Evolutionary conservation across 2,888 invertebrate species (phyloP), one percentile per base, ranked within the genome.

Genomic region (Drosophila nr. medialis): DNA sequence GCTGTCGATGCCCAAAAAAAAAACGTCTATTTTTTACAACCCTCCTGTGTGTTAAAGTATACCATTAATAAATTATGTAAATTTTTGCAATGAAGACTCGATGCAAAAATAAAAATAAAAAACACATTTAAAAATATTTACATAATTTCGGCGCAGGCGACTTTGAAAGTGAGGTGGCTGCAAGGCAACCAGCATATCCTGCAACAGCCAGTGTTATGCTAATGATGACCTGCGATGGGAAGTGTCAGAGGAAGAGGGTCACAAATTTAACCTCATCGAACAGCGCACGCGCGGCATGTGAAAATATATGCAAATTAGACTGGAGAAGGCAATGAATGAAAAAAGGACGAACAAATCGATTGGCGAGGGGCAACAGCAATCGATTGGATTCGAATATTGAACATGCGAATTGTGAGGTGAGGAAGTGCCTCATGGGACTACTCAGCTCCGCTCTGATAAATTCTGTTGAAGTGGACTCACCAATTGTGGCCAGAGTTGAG

Each of bases 171-270:
- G 63, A 64, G 65, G 60, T 61, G 68, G 38, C 58, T 38, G 55
- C 56, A 60, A 62, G 51, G 40, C 64, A 54, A 53, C 63, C 59
- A 51, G 65, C 49, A 64, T 61, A 55, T 62, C 54, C 51, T 51
- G 54, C 51, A 15, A n/a, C 63, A 80, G 79, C 65, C 81, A 81
- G 83, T 89, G 91, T 91, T 92, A 91, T 91, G 91, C 92, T 83
- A 91, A 91, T 91, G 85, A 29, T 27, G 72, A 91, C 91, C 91
- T 92, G 92, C 60, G 72, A 55, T 42, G 32, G 11, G 54, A 55
- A 55, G 18, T 27, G 45, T 4, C 8, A 45, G 55, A 64, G 75
- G 59, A 66, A 64, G 70, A 74, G 77, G 72, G 69, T 61, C 38
- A 51, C 51, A 18, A n/a, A 45, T 51, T 18, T 27, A 38, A 34